A percentile compares a stretch with the other conserved stretches of the same genome.
Evolutionary conservation across 2,797 vertebrate species (phyloP).

Genomic region (Meriones psammophilus): DNA sequence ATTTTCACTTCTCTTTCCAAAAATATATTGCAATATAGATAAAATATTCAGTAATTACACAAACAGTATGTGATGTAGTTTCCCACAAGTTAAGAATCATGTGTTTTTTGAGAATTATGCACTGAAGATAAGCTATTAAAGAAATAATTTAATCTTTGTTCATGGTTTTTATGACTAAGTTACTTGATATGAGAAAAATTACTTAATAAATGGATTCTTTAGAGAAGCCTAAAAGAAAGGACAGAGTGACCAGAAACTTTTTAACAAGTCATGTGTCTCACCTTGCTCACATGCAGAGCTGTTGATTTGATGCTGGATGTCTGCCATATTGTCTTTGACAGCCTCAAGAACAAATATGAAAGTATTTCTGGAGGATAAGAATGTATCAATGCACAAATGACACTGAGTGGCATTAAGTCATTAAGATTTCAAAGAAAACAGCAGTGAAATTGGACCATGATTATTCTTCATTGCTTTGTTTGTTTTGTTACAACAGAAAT

Average conservation of each 20-base stretch:
- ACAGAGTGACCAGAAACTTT: background rate
- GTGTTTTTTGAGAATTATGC: background rate
- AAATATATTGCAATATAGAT: background rate
- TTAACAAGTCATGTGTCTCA: background rate
- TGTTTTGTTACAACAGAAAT: background rate
- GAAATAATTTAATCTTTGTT: background rate
- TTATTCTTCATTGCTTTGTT: background rate
- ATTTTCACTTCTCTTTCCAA: background rate
- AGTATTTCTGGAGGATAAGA: background rate
- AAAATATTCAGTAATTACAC: background rate
- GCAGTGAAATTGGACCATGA: no score
- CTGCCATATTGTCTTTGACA: background rate
- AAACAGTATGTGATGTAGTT: background rate
- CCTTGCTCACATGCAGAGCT: background rate
- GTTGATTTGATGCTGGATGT: background rate
- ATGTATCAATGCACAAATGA: accelerated
- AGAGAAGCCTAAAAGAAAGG: background rate
- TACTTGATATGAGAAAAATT: background rate
- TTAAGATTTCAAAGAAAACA: accelerated
- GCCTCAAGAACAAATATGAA: background rate
- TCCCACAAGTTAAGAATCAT: background rate
- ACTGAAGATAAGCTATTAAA: background rate
- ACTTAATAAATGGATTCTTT: background rate
- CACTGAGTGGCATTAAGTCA: accelerated
- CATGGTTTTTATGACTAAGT: background rate